Evolutionary conservation across 1,140 invertebrate genomes (phyloP), one percentile per base, ranked within the genome.

Genomic region (Laupala kohalensis): DNA sequence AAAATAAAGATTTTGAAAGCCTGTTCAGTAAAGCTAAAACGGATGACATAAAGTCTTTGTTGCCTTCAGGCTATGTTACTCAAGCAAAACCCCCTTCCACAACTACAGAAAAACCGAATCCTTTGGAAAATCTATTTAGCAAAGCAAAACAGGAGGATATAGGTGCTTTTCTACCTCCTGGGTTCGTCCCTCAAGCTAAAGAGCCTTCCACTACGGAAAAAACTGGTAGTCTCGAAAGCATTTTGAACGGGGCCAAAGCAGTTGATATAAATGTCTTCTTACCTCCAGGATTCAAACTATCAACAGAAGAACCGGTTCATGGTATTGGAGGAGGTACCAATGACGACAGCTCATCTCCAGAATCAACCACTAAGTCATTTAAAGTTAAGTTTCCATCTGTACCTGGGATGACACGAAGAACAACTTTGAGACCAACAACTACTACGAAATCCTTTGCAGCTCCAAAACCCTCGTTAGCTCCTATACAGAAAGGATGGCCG

Each of bases 321-420:
- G n/a, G n/a, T n/a, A n/a, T n/a, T n/a, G 74, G 74, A 24, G 67
- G 75, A 23, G 78, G 77, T 15, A 37, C 6, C 15, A 37, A 37
- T 53, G 37, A 19, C 19, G 37, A 53, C 4, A 19, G 37, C 19
- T 53, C 37, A 19, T 68, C 64, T 5, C 26, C 72, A 2, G 80
- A 83, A 26, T 77, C 76, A 64, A 78, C 83, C 63, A 72, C 82
- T 23, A 81, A 81, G 29, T 83, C 83, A 28, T 81, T 87, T 15
- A 92, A 92, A 79, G 78, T 92, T 12, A 89, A 92, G 3, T 93
- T 93, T 74, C 91, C 92, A 6, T 92, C 89, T 72, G 84, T 90
- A 78, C 88, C 90, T 29, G 90, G 90, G 87, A 88, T n/a, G 83
- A 70, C 70, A 5, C 77, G 89, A 73, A 83, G 87, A 73, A 82